Evolutionary conservation across 2,113 vertebrate species (phyloP).

Genomic region (Pyxicephalus adspersus): DNA sequence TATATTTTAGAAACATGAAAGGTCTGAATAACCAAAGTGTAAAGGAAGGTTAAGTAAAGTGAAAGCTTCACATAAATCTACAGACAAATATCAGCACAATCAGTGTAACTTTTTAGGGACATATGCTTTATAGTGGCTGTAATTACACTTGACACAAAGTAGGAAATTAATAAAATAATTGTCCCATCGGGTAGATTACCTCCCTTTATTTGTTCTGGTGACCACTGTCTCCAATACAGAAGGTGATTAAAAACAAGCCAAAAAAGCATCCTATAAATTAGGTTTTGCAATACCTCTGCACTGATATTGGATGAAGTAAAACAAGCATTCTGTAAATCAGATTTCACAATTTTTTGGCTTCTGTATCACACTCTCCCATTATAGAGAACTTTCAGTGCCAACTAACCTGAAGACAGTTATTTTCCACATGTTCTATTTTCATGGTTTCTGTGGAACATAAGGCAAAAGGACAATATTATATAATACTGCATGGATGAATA

Average conservation of each 20-base stretch:
- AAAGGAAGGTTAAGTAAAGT: not conserved
- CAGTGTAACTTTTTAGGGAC: too few relatives aligned
- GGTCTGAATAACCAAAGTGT: not conserved
- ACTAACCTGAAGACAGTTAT: constrained; percentile 9
- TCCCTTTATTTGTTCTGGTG: too few relatives aligned
- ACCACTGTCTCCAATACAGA: too few relatives aligned
- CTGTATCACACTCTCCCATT: not conserved
- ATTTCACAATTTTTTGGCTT: not conserved
- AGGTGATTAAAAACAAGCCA: not conserved
- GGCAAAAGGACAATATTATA: not conserved
- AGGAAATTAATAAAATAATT: too few relatives aligned
- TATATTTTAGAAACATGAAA: not conserved
- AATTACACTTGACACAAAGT: too few relatives aligned
- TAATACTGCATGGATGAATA: not conserved
- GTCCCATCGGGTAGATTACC: too few relatives aligned
- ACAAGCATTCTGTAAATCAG: not conserved
- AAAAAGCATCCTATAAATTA: not conserved
- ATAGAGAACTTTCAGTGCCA: not conserved
- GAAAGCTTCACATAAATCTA: too few relatives aligned
- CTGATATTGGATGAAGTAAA: not conserved
- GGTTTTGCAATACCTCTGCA: not conserved
- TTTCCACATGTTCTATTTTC: constrained; percentile 5
- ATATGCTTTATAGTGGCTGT: too few relatives aligned
- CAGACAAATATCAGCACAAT: too few relatives aligned
- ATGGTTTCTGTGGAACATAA: constrained; percentile 19